Evolutionary conservation across 2,797 vertebrate genomes (phyloP).

Genomic region (Lepus townsendii): DNA sequence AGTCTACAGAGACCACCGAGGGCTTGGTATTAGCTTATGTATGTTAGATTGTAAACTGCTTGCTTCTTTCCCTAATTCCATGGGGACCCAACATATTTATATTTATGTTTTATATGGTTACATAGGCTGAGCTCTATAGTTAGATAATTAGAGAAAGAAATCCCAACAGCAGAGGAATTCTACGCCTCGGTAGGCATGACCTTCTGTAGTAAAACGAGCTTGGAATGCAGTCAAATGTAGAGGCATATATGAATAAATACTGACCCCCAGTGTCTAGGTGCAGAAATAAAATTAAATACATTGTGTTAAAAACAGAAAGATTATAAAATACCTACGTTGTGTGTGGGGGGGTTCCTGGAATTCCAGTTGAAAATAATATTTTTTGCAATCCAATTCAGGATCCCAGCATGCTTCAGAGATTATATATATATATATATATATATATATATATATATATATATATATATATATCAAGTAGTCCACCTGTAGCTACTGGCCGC

Average conservation of each 20-base stretch:
- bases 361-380: not conserved
- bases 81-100: not conserved
- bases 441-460: too few relatives aligned
- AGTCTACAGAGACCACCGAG: conserved; percentile 14
- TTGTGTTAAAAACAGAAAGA: not conserved
- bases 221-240: not conserved
- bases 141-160: conserved; percentile 13
- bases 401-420: not conserved
- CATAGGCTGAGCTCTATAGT: not conserved
- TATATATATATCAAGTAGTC: not conserved
- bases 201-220: not conserved
- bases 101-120: conserved; percentile 39
- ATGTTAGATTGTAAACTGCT: not conserved
- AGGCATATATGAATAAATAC: conserved; percentile 77
- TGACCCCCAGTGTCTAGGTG: conserved; percentile 80
- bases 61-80: conserved; percentile 24
- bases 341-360: not conserved
- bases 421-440: too few relatives aligned
- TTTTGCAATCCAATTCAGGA: not conserved
- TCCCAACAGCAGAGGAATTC: not conserved
- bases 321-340: conserved; percentile 7
- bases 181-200: not conserved
- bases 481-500: not conserved
- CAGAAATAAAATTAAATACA: conserved; percentile 54
- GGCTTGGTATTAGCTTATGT: not conserved